Conservation (phyloP, 2,888 invertebrate genomes). For the Leptothorax acervorum region DNA sequence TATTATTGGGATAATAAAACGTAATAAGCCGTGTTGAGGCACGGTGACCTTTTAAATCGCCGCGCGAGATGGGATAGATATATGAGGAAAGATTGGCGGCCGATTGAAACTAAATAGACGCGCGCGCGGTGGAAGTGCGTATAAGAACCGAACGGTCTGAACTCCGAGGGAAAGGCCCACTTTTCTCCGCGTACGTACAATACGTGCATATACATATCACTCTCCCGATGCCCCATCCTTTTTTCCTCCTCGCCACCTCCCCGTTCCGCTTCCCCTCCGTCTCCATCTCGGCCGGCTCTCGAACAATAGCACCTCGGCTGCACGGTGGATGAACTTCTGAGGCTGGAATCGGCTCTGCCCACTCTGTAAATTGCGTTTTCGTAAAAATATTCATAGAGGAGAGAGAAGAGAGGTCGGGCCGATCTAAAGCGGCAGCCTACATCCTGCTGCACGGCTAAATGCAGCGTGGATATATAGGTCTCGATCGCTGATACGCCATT, state of each 20-base stretch:
- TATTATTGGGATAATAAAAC: constrained; percentile 53
- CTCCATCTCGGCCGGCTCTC: constrained; percentile 64
- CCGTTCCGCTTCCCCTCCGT: constrained; percentile 59
- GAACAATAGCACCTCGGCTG: constrained; percentile 76
- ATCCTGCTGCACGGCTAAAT: constrained; percentile 66
- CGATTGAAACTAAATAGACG: constrained; percentile 71
- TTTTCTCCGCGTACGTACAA: constrained; percentile 61
- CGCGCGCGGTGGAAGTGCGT: constrained; percentile 65
- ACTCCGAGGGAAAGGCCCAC: constrained; percentile 72
- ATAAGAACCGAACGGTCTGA: constrained; percentile 57
- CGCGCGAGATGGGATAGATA: constrained; percentile 69
- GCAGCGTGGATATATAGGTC: constrained; percentile 63
- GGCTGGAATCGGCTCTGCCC: constrained; percentile 77
- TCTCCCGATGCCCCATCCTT: constrained; percentile 68
- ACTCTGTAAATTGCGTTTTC: constrained; percentile 75
- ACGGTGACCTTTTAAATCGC: constrained; percentile 65
- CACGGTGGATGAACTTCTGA: constrained; percentile 78
- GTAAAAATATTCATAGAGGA: constrained; percentile 71
- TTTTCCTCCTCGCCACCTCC: constrained; percentile 43
- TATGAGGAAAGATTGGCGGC: constrained; percentile 60
- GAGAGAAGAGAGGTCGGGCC: constrained; percentile 73
- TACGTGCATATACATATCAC: constrained; percentile 48
- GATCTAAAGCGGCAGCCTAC: constrained; percentile 76
- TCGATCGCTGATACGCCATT: constrained; percentile 46
- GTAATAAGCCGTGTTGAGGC: constrained; percentile 51